These are phyloP conservation scores for Teleopsis dalmanni DNA, from an alignment of 1,140 invertebrate genomes.

Conservation along the genomic window DNA sequence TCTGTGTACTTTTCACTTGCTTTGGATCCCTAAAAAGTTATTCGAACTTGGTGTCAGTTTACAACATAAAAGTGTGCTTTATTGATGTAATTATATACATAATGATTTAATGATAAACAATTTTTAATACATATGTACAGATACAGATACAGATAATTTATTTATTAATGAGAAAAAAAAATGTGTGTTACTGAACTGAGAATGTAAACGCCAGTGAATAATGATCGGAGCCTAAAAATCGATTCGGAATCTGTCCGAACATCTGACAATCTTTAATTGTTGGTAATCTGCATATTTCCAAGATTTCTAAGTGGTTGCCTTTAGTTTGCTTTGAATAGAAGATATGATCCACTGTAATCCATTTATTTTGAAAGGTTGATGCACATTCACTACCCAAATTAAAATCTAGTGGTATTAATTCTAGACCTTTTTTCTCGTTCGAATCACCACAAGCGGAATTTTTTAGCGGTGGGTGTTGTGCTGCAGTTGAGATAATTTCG, in stretches of 20 bases:
- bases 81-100: too few species aligned
- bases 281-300: slow-evolving; percentile 54
- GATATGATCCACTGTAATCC: slow-evolving; percentile 77
- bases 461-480: slow-evolving; percentile 23
- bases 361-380: slow-evolving; percentile 65
- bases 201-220: slow-evolving; percentile 52
- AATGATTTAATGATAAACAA: too few species aligned
- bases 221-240: slow-evolving; percentile 67
- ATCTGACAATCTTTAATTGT: slow-evolving; percentile 51
- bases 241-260: slow-evolving; percentile 63
- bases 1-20: too few species aligned
- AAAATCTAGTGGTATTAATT: slow-evolving; percentile 45
- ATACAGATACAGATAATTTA: too few species aligned
- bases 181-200: slow-evolving; percentile 39
- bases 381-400: slow-evolving; percentile 46
- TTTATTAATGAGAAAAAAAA: too few species aligned
- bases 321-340: slow-evolving; percentile 48
- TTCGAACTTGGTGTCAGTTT: too few species aligned
- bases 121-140: too few species aligned
- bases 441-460: background rate
- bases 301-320: slow-evolving; percentile 20
- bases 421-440: background rate
- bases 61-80: too few species aligned
- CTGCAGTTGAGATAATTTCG: slow-evolving; percentile 49
- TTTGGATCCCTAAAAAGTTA: too few species aligned